Evolutionary conservation across 2,888 invertebrate genomes (phyloP), one percentile per base, ranked within the genome.

Genomic region (Caenorhabditis sp.): DNA sequence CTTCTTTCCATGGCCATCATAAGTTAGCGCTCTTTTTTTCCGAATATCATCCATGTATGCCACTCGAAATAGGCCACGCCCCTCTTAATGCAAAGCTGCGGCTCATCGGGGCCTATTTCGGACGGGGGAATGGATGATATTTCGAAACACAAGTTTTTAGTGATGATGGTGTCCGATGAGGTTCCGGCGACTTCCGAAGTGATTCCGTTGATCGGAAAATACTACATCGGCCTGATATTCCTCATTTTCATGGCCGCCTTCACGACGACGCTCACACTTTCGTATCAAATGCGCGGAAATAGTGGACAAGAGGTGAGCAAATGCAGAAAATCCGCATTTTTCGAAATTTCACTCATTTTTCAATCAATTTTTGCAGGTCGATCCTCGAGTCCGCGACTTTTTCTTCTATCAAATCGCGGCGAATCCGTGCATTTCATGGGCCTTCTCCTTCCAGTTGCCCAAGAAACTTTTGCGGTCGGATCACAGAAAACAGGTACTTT

Each of bases 1-100:
- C 74, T 88, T 32, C 74, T 88, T 24, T 87, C 88, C 4, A 86
- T 87, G 83, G 86, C 86, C 13, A 87, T 88, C 26, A 88, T 88
- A 9, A 85, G 85, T 81, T 17, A 78, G 79, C 78, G 53, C 0
- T n/a, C 22, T 9, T 26, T 3, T 22, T 37, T 17, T 17, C 1
- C n/a, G n/a, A n/a, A n/a, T n/a, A n/a, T n/a, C n/a, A n/a, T n/a
- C n/a, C n/a, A n/a, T n/a, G n/a, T n/a, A n/a, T n/a, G n/a, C n/a
- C n/a, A n/a, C n/a, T n/a, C n/a, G n/a, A n/a, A n/a, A n/a, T n/a
- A n/a, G n/a, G n/a, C n/a, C n/a, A n/a, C n/a, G n/a, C n/a, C n/a
- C n/a, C n/a, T n/a, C n/a, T n/a, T n/a, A n/a, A n/a, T n/a, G n/a
- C n/a, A n/a, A n/a, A n/a, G n/a, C n/a, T n/a, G n/a, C n/a, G n/a